Evolutionary conservation across 2,797 vertebrate genomes (phyloP).

Genomic region (Aselliscus stoliczkanus): DNA sequence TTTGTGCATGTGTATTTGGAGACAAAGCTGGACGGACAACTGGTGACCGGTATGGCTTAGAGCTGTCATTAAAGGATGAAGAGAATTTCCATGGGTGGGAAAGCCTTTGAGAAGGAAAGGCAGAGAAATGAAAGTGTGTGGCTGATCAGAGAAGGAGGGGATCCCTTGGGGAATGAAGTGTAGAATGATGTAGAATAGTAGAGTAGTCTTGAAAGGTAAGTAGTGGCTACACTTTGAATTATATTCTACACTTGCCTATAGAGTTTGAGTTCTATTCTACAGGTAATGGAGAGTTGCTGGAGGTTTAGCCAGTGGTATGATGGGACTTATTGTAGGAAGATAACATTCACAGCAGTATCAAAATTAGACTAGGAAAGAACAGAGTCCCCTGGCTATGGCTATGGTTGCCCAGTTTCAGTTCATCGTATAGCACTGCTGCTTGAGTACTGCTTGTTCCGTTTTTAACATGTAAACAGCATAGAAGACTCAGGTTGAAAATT

Average conservation of each 20-base stretch:
- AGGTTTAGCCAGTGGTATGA: not conserved
- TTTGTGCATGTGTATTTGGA: not conserved
- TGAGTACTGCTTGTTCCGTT: not conserved
- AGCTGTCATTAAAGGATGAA: not conserved
- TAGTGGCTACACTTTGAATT: not conserved
- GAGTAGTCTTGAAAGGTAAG: not conserved
- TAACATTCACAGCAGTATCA: not conserved
- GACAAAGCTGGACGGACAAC: not conserved
- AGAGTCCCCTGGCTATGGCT: not conserved
- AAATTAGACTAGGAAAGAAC: not conserved
- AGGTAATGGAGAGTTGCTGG: not conserved
- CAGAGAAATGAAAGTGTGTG: not conserved
- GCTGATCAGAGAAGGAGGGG: not conserved
- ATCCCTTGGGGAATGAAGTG: not conserved
- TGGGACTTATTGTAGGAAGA: not conserved
- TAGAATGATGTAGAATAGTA: not conserved
- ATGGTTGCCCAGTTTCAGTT: not conserved
- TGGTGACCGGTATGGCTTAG: not conserved
- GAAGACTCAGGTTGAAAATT: not conserved
- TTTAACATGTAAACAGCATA: not conserved
- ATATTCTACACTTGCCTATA: not conserved
- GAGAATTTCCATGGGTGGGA: not conserved
- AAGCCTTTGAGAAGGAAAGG: not conserved
- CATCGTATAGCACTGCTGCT: fast-evolving
- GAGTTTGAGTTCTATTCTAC: not conserved